Evolutionary conservation across 92 coral and sea anemone species (phyloP), one percentile per base, ranked within the genome.

Genomic region (Blastomussa wellsi): DNA sequence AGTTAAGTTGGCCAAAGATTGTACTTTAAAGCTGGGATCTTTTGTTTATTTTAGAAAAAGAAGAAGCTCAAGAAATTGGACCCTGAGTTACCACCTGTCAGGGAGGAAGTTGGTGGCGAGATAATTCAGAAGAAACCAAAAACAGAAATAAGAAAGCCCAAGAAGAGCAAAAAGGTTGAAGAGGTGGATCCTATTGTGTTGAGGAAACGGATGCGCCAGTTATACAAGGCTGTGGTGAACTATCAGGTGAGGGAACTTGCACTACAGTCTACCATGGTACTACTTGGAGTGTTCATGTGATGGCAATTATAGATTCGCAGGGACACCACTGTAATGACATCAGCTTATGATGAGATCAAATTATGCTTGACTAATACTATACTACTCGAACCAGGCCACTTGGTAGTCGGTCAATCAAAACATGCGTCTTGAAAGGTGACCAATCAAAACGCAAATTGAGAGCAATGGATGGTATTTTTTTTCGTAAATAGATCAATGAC

Each of bases 161-260:
- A 92, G 86, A 94, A 90, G 52, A 78, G 52, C 78, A 96, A 89
- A 88, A 93, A 90, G 76, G 92, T 86, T n/a, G 97, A 91, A 29
- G 99, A 96, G 8, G 86, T 80, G 60, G 93, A 93, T 72, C 94
- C 94, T 32, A 66, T 82, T 41, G 76, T 95, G 39, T 74, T 96
- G 90, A 88, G 92, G 71, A 96, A 96, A 79, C 85, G 99, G 38
- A 96, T 95, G 98, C 92, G 95, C n/a, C 98, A 95, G 77, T 83
- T 96, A 62, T 89, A 87, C 65, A 93, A 96, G 76, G 98, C 97
- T 60, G 97, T 96, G 32, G 84, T 88, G 44, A 91, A 83, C 29
- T 95, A 96, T 71, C 99, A 96, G 97, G 99, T 96, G 82, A 84
- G 36, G 49, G 49, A 44, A 44, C 49, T 10, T 44, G 49, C 49